Evolutionary conservation across 2,888 invertebrate species (phyloP).

Genomic region (Plagodis dolabraria): DNA sequence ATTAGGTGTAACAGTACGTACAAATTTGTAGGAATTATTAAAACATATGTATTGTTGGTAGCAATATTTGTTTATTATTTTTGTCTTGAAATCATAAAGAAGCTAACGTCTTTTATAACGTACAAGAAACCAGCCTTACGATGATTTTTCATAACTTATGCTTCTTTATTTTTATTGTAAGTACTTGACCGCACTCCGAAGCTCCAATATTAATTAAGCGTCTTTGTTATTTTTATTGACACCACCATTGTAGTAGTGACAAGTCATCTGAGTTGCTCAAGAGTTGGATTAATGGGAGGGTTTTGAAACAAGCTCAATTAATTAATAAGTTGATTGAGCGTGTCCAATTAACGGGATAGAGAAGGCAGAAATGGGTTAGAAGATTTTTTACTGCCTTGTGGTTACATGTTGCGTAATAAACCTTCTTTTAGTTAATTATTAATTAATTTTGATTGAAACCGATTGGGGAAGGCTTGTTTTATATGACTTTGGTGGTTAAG

Average conservation of each 20-base stretch:
- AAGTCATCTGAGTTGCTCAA: conserved; percentile 30
- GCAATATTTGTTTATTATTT: too few species aligned
- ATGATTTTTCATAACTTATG: too few species aligned
- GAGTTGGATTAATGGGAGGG: conserved; percentile 31
- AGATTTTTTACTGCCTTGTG: conserved; percentile 7
- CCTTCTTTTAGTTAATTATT: conserved; percentile 20
- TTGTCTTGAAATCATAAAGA: too few species aligned
- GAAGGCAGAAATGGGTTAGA: conserved; percentile 14
- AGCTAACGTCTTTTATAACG: too few species aligned
- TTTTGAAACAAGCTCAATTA: conserved; percentile 31
- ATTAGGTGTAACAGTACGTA: too few species aligned
- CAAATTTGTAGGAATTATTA: too few species aligned
- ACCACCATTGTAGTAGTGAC: conserved; percentile 11
- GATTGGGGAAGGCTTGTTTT: not conserved
- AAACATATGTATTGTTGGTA: too few species aligned
- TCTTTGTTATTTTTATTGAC: conserved; percentile 17
- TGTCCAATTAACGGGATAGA: conserved; percentile 23
- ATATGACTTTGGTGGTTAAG: not conserved
- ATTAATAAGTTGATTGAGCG: conserved; percentile 30
- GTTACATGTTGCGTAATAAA: conserved; percentile 17
- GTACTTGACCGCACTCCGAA: not conserved
- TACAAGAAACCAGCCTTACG: too few species aligned
- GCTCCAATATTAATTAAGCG: conserved; percentile 8
- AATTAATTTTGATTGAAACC: conserved; percentile 18
- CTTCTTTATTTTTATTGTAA: too few species aligned